Percentiles rank a stretch among this genome's conserved stretches.
Conservation (phyloP, 2,888 invertebrate genomes). For the Philonicus albiceps region DNA sequence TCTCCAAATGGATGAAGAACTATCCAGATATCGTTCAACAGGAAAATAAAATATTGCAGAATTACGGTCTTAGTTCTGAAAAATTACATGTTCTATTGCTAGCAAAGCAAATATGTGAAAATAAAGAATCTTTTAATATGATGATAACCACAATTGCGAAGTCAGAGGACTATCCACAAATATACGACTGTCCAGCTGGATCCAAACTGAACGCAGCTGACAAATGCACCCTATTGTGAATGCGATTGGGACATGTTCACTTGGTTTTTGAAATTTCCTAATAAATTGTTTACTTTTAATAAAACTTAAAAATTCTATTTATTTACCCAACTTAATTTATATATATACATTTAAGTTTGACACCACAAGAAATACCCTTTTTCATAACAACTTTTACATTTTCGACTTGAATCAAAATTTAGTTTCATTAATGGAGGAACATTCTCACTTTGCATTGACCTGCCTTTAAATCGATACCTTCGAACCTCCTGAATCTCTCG, state of each 20-base stretch:
- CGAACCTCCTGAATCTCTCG: too few species aligned
- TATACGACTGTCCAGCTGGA: neutral
- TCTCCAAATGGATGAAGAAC: neutral
- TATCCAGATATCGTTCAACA: neutral
- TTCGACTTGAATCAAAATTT: too few species aligned
- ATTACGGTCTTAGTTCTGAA: neutral
- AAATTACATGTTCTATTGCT: neutral
- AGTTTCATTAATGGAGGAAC: too few species aligned
- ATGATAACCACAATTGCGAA: neutral
- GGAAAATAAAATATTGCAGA: neutral
- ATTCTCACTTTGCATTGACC: too few species aligned
- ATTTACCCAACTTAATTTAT: too few species aligned
- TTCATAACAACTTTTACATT: too few species aligned
- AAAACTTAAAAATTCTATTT: neutral
- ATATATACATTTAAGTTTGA: too few species aligned
- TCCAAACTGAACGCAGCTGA: neutral
- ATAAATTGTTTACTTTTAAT: neutral
- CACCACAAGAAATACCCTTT: too few species aligned
- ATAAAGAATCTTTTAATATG: neutral
- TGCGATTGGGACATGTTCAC: too few species aligned
- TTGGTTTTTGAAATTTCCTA: neutral
- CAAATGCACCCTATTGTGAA: neutral
- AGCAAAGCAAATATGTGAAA: neutral
- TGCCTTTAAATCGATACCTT: too few species aligned
- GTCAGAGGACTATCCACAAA: neutral